phyloP scores from a whole-genome alignment of 2,888 invertebrate species.

The Eristalis arbustorum region DNA sequence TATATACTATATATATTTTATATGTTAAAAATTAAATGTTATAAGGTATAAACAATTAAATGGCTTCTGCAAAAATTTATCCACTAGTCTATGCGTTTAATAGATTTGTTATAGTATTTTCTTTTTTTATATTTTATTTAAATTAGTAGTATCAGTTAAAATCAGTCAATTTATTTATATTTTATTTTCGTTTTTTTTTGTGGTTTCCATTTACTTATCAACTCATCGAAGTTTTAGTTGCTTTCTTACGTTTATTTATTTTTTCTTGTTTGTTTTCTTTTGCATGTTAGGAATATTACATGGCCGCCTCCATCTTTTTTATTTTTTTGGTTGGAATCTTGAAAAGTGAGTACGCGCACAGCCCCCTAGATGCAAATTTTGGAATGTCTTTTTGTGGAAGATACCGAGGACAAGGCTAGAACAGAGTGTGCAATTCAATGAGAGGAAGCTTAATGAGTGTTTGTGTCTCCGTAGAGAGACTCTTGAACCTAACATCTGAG shows the following conservation, averaged over 20 bases:
- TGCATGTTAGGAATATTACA: constrained; percentile 41
- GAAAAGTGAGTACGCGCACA: constrained; percentile 34
- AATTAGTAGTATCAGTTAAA: constrained; percentile 55
- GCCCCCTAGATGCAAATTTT: constrained; percentile 21
- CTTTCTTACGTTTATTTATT: constrained; percentile 7
- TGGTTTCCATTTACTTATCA: constrained; percentile 35
- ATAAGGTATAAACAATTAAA: background rate
- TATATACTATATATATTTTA: background rate
- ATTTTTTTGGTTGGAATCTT: constrained; percentile 36
- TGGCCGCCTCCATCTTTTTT: constrained; percentile 18
- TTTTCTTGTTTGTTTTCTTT: background rate
- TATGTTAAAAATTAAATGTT: background rate
- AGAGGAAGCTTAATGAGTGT: no score
- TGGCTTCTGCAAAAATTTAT: constrained; percentile 24
- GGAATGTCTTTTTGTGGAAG: constrained; percentile 34
- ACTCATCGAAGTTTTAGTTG: constrained; percentile 52
- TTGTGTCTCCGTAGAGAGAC: no score
- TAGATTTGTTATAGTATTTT: constrained; percentile 9
- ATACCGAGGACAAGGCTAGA: no score
- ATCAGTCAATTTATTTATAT: constrained; percentile 57
- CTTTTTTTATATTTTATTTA: constrained; percentile 1
- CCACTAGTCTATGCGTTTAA: background rate
- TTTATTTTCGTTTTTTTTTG: background rate
- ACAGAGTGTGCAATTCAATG: no score
- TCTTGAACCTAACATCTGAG: no score